Conservation (phyloP, 2,113 vertebrate species). For the Isurus oxyrinchus region DNA sequence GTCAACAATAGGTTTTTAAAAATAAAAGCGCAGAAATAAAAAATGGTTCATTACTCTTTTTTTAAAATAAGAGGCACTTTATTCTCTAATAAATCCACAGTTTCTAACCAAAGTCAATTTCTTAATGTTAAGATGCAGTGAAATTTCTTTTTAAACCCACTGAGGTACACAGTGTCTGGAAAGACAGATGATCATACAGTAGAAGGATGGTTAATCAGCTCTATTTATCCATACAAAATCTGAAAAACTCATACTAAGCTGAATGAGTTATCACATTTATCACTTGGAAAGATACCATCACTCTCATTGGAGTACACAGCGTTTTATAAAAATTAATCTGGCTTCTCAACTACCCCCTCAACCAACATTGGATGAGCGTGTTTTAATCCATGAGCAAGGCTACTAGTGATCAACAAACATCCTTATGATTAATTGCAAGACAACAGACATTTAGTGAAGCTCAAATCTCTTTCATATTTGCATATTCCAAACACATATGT, state of each 20-base stretch:
- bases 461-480: neutral
- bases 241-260: neutral
- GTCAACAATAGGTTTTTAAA: neutral
- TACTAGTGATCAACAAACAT: neutral
- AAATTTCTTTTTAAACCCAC: neutral
- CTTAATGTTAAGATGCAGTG: neutral
- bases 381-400: neutral
- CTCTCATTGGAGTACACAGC: neutral
- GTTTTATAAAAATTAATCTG: neutral
- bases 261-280: neutral
- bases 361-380: neutral
- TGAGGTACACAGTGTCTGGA: neutral
- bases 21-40: neutral
- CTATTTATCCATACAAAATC: neutral
- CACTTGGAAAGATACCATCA: neutral
- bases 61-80: neutral
- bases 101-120: neutral
- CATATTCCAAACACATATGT: neutral
- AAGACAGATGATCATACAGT: neutral
- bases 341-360: neutral
- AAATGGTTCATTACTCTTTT: neutral
- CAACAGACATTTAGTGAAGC: neutral
- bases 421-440: neutral
- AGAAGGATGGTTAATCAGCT: neutral
- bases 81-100: neutral